Evolutionary conservation across 2,113 vertebrate species (phyloP).

Genomic region (Austrofundulus limnaeus): DNA sequence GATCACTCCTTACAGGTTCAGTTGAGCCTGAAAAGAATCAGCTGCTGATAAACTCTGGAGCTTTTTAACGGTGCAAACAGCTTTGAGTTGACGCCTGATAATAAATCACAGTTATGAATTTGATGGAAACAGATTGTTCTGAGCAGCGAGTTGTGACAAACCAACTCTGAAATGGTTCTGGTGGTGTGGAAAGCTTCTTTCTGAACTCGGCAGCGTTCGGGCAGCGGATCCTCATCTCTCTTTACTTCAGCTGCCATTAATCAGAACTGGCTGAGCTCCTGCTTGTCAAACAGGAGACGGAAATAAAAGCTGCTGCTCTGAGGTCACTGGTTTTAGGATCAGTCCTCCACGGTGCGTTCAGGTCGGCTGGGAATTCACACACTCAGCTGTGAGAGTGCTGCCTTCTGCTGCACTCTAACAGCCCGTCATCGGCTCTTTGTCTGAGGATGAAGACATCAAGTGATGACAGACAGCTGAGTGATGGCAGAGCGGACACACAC

Average conservation of each 20-base stretch:
- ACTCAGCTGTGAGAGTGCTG: conserved; percentile 30
- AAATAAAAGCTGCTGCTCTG: conserved; percentile 34
- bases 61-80: conserved; percentile 37
- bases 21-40: conserved; percentile 46
- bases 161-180: conserved; percentile 38
- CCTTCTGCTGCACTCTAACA: conserved; percentile 43
- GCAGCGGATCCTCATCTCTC: conserved; percentile 37
- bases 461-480: conserved; percentile 61
- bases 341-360: background rate
- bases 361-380: conserved; percentile 22
- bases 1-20: conserved; percentile 82
- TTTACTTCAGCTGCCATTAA: conserved; percentile 49
- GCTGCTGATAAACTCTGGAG: conserved; percentile 35
- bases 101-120: conserved; percentile 59
- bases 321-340: conserved; percentile 41
- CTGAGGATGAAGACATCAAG: conserved; percentile 64
- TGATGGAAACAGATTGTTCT: conserved; percentile 54
- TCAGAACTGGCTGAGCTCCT: conserved; percentile 60
- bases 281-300: conserved; percentile 48
- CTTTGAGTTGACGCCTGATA: conserved; percentile 40
- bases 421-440: conserved; percentile 58
- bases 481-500: conserved; percentile 70
- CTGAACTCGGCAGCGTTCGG: conserved; percentile 25
- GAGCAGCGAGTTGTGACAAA: conserved; percentile 43
- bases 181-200: background rate